Percentiles rank a stretch among this genome's conserved stretches.
Evolutionary conservation across 2,888 invertebrate species (phyloP).

Genomic region (Melanophora roralis): DNA sequence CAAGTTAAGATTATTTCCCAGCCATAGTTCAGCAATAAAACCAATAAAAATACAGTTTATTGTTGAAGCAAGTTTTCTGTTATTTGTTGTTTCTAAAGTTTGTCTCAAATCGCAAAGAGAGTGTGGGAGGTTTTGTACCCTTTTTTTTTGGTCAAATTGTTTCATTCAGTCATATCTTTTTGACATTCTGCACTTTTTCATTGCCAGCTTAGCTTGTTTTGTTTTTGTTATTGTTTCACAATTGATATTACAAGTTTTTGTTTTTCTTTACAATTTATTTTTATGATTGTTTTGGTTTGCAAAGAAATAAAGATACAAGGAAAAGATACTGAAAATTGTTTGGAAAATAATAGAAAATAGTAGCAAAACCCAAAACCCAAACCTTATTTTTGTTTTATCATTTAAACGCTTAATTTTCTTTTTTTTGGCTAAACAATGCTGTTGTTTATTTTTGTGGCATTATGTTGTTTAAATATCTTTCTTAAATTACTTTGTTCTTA

Average conservation of each 20-base stretch:
- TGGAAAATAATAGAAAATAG: not conserved
- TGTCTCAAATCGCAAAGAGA: not conserved
- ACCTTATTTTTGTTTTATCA: conserved; percentile 6
- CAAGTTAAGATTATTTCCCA: conserved; percentile 38
- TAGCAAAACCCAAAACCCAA: not conserved
- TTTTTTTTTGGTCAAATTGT: conserved; percentile 23
- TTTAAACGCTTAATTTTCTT: conserved; percentile 25
- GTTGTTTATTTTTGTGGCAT: too few relatives aligned
- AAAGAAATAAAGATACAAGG: not conserved
- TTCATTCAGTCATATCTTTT: conserved; percentile 24
- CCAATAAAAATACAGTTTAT: conserved; percentile 41
- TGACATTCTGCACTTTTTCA: not conserved
- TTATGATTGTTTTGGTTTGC: conserved; percentile 4
- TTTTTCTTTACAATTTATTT: not conserved
- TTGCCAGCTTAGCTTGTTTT: not conserved
- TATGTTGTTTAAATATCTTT: too few relatives aligned
- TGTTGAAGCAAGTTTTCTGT: conserved; percentile 17
- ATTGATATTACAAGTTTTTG: conserved; percentile 29
- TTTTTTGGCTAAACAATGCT: not conserved
- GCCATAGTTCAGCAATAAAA: conserved; percentile 36
- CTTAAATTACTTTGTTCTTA: too few relatives aligned
- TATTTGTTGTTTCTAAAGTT: not conserved
- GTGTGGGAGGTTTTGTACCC: not conserved
- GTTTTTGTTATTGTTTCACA: not conserved
- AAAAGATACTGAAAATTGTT: not conserved